A percentile compares a stretch with the other conserved stretches of the same genome.
Evolutionary conservation across 2,113 vertebrate genomes (phyloP).

Genomic region (Sinocyclocheilus anshuiensis): DNA sequence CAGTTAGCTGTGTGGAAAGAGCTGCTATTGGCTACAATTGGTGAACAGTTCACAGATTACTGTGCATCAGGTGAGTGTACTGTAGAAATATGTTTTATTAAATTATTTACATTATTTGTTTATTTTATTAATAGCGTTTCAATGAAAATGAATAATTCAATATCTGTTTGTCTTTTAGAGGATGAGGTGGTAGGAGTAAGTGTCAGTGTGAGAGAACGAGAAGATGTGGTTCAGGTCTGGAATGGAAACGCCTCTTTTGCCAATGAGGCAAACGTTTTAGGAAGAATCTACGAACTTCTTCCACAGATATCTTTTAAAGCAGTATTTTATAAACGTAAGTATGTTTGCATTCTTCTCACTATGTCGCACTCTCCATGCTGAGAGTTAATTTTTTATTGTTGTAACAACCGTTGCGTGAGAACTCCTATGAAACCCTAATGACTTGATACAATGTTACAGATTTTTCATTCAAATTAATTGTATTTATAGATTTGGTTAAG

Average conservation of each 20-base stretch:
- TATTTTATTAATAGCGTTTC: neutral
- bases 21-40: conserved; percentile 89
- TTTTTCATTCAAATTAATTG: too few relatives aligned
- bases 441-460: too few relatives aligned
- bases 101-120: too few relatives aligned
- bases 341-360: conserved; percentile 14
- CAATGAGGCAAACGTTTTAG: conserved; percentile 86
- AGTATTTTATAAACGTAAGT: conserved; percentile 97
- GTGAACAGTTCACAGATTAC: conserved; percentile 92
- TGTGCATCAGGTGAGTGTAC: conserved; percentile 83
- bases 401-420: neutral
- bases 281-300: conserved; percentile 89
- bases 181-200: conserved; percentile 95
- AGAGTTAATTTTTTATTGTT: neutral
- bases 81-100: too few relatives aligned
- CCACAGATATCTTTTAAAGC: conserved; percentile 90
- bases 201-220: conserved; percentile 88
- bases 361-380: too few relatives aligned
- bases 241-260: conserved; percentile 88
- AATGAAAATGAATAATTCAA: neutral
- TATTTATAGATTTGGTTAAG: too few relatives aligned
- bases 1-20: conserved; percentile 95
- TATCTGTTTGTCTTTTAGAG: conserved; percentile 71
- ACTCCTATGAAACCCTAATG: neutral
- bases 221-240: conserved; percentile 94